phyloP scores from a whole-genome alignment of 2,797 vertebrate genomes.

The Momotus momota region DNA sequence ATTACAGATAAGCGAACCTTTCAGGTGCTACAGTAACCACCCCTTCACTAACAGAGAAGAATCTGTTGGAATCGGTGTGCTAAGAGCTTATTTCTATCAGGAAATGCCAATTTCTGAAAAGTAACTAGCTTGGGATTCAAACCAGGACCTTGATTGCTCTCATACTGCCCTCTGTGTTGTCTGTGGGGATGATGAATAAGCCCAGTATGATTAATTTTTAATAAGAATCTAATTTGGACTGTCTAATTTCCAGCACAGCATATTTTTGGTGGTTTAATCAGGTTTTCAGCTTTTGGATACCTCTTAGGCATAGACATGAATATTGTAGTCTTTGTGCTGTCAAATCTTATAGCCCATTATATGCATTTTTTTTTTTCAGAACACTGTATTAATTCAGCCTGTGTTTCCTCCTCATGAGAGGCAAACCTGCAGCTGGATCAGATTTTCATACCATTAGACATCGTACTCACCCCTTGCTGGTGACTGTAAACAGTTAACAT shows the following conservation, averaged over 20 bases:
- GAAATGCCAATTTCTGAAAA: not conserved
- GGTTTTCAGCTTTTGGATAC: slow-evolving; percentile 44
- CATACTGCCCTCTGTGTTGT: not conserved
- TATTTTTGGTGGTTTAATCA: slow-evolving; percentile 65
- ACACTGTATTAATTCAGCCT: not conserved
- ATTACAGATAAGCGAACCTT: not conserved
- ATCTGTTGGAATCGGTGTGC: not conserved
- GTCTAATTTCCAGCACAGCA: slow-evolving; percentile 18
- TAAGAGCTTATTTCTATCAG: not conserved
- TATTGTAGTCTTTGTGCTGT: slow-evolving; percentile 43
- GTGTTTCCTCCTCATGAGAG: not conserved
- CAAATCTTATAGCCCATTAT: not conserved
- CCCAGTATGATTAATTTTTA: slow-evolving; percentile 53
- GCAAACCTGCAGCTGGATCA: not conserved
- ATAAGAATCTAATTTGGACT: slow-evolving; percentile 58
- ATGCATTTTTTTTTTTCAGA: not conserved
- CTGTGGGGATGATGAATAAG: slow-evolving; percentile 51
- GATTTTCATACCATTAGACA: not conserved
- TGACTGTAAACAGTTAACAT: not conserved
- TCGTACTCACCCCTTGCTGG: not conserved
- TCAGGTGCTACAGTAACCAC: not conserved
- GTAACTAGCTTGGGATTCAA: not conserved
- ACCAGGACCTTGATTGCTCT: not conserved
- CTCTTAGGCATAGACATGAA: slow-evolving; percentile 32
- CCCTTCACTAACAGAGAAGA: not conserved